Evolutionary conservation across 2,113 vertebrate species (phyloP).

Genomic region (Tringa solitaria): DNA sequence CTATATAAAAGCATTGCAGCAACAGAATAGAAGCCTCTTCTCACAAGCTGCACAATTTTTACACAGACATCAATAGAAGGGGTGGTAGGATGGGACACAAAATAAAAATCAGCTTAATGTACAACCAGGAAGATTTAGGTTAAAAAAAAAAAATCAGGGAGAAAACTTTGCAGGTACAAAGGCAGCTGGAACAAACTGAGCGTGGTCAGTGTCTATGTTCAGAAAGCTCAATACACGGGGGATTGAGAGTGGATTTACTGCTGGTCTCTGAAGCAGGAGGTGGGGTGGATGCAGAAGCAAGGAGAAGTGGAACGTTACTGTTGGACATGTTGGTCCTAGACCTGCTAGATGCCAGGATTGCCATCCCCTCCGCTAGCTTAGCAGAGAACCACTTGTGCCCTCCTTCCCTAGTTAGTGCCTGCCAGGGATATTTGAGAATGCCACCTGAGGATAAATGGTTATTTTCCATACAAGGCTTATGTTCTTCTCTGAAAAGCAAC

Average conservation of each 20-base stretch:
- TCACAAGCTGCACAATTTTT: not conserved
- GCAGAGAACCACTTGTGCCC: not conserved
- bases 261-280: not conserved
- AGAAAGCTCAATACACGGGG: not conserved
- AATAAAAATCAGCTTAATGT: not conserved
- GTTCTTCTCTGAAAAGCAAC: not conserved
- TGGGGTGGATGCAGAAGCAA: not conserved
- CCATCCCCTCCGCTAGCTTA: not conserved
- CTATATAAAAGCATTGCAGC: not conserved
- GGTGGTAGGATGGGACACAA: not conserved
- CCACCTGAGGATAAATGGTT: not conserved
- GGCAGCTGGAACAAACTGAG: too few species aligned
- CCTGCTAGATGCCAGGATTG: not conserved
- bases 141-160: not conserved
- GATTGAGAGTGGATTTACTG: not conserved
- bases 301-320: not conserved
- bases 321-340: not conserved
- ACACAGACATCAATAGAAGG: not conserved
- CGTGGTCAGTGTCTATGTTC: rapidly evolving
- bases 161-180: too few species aligned
- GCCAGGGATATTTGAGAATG: not conserved
- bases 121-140: not conserved
- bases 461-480: not conserved
- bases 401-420: not conserved
- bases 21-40: not conserved